Base-by-base conservation (phyloP, 1,140 invertebrate species). In the Nixonia krombeini region DNA sequence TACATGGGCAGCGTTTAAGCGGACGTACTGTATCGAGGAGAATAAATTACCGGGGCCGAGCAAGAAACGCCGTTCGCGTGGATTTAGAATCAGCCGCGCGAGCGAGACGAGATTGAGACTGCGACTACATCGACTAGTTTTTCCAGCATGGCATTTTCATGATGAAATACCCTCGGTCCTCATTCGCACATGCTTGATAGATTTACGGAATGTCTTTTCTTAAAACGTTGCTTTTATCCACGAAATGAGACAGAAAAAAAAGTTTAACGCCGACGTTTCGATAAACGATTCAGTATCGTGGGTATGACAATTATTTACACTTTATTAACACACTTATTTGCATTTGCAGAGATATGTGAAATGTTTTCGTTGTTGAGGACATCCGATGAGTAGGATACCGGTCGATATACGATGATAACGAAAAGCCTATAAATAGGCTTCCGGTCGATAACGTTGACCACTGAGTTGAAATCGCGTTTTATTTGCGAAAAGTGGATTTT, bases 31-130 rank as follows among this genome's bases (percentile, higher is more conserved):
- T 33, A 13, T 45, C 18, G n/a, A 33, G 35, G 15, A 26, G 47
- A 41, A 50, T 53, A 52, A 47, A 46, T 52, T 25, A 40, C 47
- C n/a, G 7, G 41, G 2, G 10, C 5, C 29, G 12, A 31, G 52
- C 57, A 53, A 61, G 49, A 61, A 61, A 59, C 15, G 0, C 47
- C 33, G 6, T 21, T 21, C 21, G 21, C 6, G 21, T 21, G 6
- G 56, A 51, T 59, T 59, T 59, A 46, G 25, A 45, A 59, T 59
- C 47, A 35, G 38, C 31, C 38, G 50, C 15, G 38, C 6, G 6
- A 21, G 38, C 37, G 45, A 46, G 17, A 23, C 40, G 44, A 58
- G 56, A 58, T 44, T 59, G 23, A 42, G 45, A 38, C n/a, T 44
- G 44, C 40, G 40, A 46, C n/a, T 9, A 35, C 10, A 64, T 31